Percentiles rank a stretch among this genome's conserved stretches.
These are phyloP conservation scores for Netelia inedita DNA, from an alignment of 2,888 invertebrate species.

Conservation along the genomic window DNA sequence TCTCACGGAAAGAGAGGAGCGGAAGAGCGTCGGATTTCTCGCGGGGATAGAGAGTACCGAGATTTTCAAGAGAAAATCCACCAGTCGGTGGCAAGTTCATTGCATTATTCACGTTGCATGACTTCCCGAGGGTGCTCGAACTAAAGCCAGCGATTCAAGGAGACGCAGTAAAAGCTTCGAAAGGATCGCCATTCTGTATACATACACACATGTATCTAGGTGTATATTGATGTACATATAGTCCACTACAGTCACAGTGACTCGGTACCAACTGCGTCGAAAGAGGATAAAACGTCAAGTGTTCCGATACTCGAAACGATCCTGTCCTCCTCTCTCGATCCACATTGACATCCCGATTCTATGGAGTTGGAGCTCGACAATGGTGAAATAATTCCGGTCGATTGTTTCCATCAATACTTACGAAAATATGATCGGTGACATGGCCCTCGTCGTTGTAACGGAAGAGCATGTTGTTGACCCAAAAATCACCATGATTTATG, in stretches of 20 bases:
- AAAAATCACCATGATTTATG: slow-evolving; percentile 82
- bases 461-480: slow-evolving; percentile 83
- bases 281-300: slow-evolving; percentile 40
- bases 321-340: neutral
- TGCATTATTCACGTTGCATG: slow-evolving; percentile 79
- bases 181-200: slow-evolving; percentile 48
- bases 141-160: slow-evolving; percentile 61
- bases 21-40: slow-evolving; percentile 51
- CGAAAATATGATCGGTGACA: slow-evolving; percentile 79
- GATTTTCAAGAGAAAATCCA: slow-evolving; percentile 69
- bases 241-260: too few relatives aligned
- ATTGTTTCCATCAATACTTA: slow-evolving; percentile 70
- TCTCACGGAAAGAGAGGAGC: slow-evolving; percentile 45
- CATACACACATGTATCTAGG: slow-evolving; percentile 1
- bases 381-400: neutral
- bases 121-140: slow-evolving; percentile 67
- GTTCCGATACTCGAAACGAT: neutral
- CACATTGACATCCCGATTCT: neutral
- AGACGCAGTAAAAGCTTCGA: slow-evolving; percentile 66
- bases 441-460: slow-evolving; percentile 77
- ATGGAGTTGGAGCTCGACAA: neutral
- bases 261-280: slow-evolving; percentile 3
- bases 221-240: neutral
- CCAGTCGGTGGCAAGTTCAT: slow-evolving; percentile 75
- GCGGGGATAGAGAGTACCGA: slow-evolving; percentile 62